Evolutionary conservation across 2,797 vertebrate genomes (phyloP).

Genomic region (Gambelia wislizenii): DNA sequence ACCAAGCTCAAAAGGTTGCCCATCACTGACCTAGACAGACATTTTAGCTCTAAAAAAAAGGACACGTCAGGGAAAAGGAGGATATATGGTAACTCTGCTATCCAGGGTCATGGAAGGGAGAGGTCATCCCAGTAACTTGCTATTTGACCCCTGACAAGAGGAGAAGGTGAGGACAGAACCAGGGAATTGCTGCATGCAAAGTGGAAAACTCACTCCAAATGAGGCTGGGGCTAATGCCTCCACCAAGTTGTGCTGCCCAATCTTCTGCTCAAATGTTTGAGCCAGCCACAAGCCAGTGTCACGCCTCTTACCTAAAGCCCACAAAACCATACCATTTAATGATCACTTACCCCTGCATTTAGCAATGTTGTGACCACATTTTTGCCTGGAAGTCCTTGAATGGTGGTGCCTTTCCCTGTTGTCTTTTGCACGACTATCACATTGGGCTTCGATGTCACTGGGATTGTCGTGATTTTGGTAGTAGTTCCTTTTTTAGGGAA

Average conservation of each 20-base stretch:
- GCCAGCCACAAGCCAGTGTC: not conserved
- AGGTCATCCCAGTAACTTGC: not conserved
- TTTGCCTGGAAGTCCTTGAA: slow-evolving; percentile 96
- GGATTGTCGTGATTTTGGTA: slow-evolving; percentile 99
- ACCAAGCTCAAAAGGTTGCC: too few species aligned
- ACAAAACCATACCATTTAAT: not conserved
- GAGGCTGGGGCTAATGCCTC: not conserved
- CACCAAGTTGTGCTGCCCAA: not conserved
- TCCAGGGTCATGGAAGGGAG: not conserved
- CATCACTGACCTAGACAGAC: too few species aligned
- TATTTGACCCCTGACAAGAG: not conserved
- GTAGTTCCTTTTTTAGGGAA: slow-evolving; percentile 87
- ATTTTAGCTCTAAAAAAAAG: too few species aligned
- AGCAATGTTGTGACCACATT: slow-evolving; percentile 96
- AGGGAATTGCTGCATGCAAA: not conserved
- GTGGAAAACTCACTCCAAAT: not conserved
- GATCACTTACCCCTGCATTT: slow-evolving; percentile 91
- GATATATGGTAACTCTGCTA: not conserved
- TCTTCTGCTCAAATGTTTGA: not conserved
- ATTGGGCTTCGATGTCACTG: slow-evolving; percentile 98
- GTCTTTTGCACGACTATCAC: slow-evolving; percentile 99
- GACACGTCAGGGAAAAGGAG: too few species aligned
- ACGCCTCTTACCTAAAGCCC: not conserved
- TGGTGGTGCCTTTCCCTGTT: slow-evolving; percentile 95
- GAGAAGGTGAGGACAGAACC: not conserved